Base-by-base conservation (phyloP, 2,888 invertebrate species). In the Margaritifera margaritifera region DNA sequence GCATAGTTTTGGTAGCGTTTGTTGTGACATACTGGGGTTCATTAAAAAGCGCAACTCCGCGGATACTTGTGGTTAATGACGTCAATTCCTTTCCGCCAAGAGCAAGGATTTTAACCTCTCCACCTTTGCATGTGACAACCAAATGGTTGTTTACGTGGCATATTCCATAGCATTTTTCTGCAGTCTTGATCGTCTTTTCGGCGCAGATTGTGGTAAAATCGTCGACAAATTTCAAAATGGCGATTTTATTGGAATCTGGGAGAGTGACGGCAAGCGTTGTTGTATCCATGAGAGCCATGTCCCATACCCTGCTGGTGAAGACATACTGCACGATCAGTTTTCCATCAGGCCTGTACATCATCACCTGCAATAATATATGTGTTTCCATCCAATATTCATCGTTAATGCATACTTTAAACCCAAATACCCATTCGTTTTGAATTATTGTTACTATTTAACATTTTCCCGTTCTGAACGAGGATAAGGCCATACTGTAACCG, bases 281-380 rank as follows among this genome's bases (percentile, higher is more conserved):
- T 27, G 64, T 56, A 51, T 77, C 74, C 42, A 74, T 51, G 25
- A 74, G 60, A 42, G 77, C 54, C 70, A 77, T 70, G 61, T 77
- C 77, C 77, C 77, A 77, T 22, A 74, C 72, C 55, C 72, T 74
- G 52, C 67, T 74, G 3, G 77, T 74, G 55, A 77, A 74, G 6
- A 77, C 74, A 25, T 77, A 74, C 55, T 74, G 74, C n/a, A 71
- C 74, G 8, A 77, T 22, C 19, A 70, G 60, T 11, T 42, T 61
- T 24, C 77, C 74, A 54, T 77, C 72, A 55, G 66, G 67, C n/a
- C 70, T 72, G 19, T 74, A 74, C 19, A 77, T 59, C 8, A 71
- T 55, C 61, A 77, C 42, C 42, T 42, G 15, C 42, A 42, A 42
- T 42, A 15, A 42, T 42, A 42, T 42, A 42, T 15, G 15, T 42